Evolutionary conservation across 2,113 vertebrate species (phyloP).

Genomic region (Sula dactylatra): DNA sequence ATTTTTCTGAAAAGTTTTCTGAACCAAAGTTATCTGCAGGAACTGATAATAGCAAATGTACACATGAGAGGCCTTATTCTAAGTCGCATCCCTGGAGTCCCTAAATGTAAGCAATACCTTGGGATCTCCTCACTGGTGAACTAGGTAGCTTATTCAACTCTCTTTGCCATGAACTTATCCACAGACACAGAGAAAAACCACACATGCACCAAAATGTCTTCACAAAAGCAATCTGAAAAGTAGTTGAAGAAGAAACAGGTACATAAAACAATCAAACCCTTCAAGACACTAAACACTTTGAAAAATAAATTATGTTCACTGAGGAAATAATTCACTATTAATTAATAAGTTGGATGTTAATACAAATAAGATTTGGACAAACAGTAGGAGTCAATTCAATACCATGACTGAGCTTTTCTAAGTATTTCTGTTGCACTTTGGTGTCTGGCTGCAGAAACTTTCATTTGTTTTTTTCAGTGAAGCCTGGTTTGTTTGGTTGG

Average conservation of each 20-base stretch:
- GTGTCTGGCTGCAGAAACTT: neutral
- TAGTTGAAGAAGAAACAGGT: neutral
- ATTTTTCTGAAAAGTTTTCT: neutral
- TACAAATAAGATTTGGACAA: neutral
- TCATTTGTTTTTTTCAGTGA: neutral
- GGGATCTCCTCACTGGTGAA: neutral
- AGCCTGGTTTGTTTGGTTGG: neutral
- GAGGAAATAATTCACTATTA: neutral
- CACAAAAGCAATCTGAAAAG: neutral
- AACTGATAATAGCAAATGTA: neutral
- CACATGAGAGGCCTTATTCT: neutral
- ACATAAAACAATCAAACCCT: neutral
- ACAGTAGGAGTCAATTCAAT: neutral
- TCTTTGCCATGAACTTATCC: neutral
- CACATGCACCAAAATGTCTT: fast-evolving
- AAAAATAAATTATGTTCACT: neutral
- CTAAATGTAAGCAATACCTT: neutral
- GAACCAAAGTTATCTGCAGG: neutral
- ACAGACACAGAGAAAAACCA: neutral
- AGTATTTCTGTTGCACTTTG: neutral
- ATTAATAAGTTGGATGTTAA: neutral
- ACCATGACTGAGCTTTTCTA: neutral
- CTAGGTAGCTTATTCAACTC: neutral
- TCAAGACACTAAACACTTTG: neutral
- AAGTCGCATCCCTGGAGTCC: too few species aligned